Conservation (phyloP, 2,888 invertebrate species). For the Zaprionus lineosus region DNA sequence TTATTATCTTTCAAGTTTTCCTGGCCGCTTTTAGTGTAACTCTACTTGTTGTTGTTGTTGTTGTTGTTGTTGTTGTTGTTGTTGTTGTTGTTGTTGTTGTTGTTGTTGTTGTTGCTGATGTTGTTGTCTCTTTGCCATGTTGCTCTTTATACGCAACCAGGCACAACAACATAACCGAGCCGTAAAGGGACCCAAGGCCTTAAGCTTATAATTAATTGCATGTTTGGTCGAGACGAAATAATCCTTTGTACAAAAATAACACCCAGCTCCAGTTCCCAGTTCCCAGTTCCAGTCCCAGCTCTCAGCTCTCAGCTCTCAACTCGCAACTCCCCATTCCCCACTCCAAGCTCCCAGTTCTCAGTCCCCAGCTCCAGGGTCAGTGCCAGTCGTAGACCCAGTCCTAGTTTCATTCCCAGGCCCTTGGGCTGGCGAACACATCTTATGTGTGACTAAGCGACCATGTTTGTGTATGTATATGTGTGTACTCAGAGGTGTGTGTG, state of each 20-base stretch:
- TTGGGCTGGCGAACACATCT: constrained; percentile 35
- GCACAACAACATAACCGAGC: constrained; percentile 63
- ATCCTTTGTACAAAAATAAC: constrained; percentile 80
- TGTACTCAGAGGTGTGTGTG: constrained; percentile 25
- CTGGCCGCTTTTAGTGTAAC: constrained; percentile 40
- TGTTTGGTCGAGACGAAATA: constrained; percentile 83
- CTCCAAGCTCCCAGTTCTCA: too few relatives aligned
- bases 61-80: constrained; percentile 45
- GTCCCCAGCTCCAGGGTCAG: too few relatives aligned
- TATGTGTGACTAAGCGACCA: constrained; percentile 36
- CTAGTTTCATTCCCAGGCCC: constrained; percentile 13
- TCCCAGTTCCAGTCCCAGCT: too few relatives aligned
- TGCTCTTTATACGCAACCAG: constrained; percentile 56
- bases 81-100: constrained; percentile 42
- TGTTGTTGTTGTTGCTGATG: constrained; percentile 41
- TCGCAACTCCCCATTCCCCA: too few relatives aligned
- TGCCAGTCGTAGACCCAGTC: too few relatives aligned
- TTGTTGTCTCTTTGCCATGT: constrained; percentile 50
- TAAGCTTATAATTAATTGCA: constrained; percentile 83
- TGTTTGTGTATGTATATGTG: background rate
- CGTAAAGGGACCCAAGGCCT: constrained; percentile 80
- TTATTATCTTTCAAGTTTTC: constrained; percentile 80
- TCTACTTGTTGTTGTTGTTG: constrained; percentile 38
- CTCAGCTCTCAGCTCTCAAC: too few relatives aligned
- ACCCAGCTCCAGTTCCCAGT: constrained; percentile 52